Base-by-base conservation (phyloP, 1,140 invertebrate species). In the Rhopalosiphum maidis region DNA sequence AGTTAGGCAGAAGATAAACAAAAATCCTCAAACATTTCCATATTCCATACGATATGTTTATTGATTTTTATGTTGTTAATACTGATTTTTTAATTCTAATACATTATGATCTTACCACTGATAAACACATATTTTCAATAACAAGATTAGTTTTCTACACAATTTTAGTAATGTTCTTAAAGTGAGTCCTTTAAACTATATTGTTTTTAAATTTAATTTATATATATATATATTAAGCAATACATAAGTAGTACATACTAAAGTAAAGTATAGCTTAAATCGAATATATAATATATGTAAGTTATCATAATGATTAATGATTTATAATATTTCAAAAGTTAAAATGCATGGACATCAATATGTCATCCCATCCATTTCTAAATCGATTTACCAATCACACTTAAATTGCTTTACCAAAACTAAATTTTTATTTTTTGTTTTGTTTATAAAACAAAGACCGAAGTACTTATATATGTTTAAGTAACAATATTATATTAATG, bases 131-230 rank as follows among this genome's bases (percentile, higher is more conserved):
- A 55, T 93, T 93, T 93, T 86, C 91, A 86, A 55, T 86, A 8
- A 86, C 1, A 41, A 41, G 91, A 37, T 93, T 93, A 93, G 91
- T 85, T 82, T 93, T 55, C 22, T 93, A 43, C 82, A 93, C n/a
- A 30, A 54, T 86, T 93, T 82, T 41, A 93, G 8, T 35, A 93
- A 35, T 93, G 25, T 30, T 25, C 2, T 86, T 55, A 9, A 41
- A 43, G 91, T 93, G 30, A 93, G 77, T 86, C 0, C 18, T 41
- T 43, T 54, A 48, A 43, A 48, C 48, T 68, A 25, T n/a, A 77
- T 4, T 88, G 7, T 51, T 48, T 48, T 88, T 21, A 87, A 41
- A 41, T 41, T 41, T 41, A 41, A 41, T 41, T 41, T 2, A 41
- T 41, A 41, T 41, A 41, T 41, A 41, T 41, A 41, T 41, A 41